Percentiles rank a stretch among this genome's conserved stretches.
phyloP scores from a whole-genome alignment of 2,888 invertebrate genomes.

The Oeneis ivallda region DNA sequence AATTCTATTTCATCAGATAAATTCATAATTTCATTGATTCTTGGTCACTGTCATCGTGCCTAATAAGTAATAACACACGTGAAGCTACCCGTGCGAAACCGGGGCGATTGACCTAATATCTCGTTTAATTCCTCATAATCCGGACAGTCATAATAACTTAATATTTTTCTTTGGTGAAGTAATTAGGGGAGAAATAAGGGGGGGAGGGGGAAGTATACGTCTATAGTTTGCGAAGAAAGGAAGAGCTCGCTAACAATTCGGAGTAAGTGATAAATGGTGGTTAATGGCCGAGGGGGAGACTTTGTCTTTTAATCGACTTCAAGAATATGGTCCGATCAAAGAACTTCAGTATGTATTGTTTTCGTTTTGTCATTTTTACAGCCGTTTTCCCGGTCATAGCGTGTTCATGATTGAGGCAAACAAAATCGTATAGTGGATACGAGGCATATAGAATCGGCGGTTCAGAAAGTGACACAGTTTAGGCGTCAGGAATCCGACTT shows the following conservation, averaged over 20 bases:
- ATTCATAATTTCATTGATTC: too few species aligned
- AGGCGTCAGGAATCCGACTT: too few species aligned
- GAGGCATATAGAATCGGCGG: too few species aligned
- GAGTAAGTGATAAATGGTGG: slow-evolving; percentile 41
- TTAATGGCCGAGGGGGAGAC: slow-evolving; percentile 33
- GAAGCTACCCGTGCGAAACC: background rate
- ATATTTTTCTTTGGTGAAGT: slow-evolving; percentile 36
- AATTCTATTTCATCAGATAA: too few species aligned
- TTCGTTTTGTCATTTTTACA: too few species aligned
- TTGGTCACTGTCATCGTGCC: too few species aligned
- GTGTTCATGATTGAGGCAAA: too few species aligned
- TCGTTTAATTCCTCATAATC: slow-evolving; percentile 1
- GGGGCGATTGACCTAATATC: background rate
- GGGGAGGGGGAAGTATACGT: slow-evolving; percentile 4
- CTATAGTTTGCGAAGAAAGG: slow-evolving; percentile 33
- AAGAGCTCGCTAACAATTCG: slow-evolving; percentile 41
- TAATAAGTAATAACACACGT: too few species aligned
- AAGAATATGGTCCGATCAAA: slow-evolving; percentile 13
- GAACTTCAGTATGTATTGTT: slow-evolving; percentile 1
- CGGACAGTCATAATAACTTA: slow-evolving; percentile 27
- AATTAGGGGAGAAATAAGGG: slow-evolving; percentile 24
- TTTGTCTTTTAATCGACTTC: slow-evolving; percentile 24
- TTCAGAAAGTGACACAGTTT: too few species aligned
- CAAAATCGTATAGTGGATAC: too few species aligned
- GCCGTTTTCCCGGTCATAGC: too few species aligned